These are phyloP conservation scores for Tribolium madens DNA, from an alignment of 1,140 invertebrate genomes.

Conservation along the genomic window DNA sequence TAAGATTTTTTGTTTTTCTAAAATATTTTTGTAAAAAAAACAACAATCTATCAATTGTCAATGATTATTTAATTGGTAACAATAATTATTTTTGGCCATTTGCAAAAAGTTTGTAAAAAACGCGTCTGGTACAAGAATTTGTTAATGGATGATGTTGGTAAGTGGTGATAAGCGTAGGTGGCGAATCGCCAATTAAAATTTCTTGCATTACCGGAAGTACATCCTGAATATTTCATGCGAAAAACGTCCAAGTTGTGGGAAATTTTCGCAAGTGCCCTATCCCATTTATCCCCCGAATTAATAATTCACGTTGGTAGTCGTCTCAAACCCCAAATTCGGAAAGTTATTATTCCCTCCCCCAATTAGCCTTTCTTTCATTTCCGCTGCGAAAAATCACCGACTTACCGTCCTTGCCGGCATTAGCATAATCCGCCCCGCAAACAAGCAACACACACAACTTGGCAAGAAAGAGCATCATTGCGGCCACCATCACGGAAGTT, in stretches of 20 bases:
- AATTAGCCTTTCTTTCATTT: background rate
- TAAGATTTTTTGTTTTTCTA: too few relatives aligned
- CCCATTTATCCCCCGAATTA: slow-evolving; percentile 41
- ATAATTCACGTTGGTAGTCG: slow-evolving; percentile 27
- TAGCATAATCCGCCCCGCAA: slow-evolving; percentile 8
- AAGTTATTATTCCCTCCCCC: background rate
- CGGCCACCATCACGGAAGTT: slow-evolving; percentile 42
- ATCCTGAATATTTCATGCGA: slow-evolving; percentile 26
- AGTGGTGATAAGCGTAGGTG: background rate
- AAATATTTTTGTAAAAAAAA: too few relatives aligned
- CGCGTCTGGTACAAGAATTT: background rate
- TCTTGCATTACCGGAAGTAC: slow-evolving; percentile 8
- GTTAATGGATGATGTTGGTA: background rate
- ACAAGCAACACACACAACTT: slow-evolving; percentile 3
- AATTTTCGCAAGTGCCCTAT: slow-evolving; percentile 15
- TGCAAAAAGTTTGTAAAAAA: too few relatives aligned
- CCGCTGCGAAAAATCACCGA: background rate
- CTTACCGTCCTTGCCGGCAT: slow-evolving; percentile 48
- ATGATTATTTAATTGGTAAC: too few relatives aligned
- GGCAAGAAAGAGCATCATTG: slow-evolving; percentile 9
- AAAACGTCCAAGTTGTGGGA: slow-evolving; percentile 10
- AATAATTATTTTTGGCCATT: too few relatives aligned
- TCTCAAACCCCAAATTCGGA: background rate
- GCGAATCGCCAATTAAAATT: background rate
- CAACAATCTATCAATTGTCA: too few relatives aligned